Conservation (phyloP, 1,140 invertebrate genomes). For the silkworm (Bombyx mori) region DNA sequence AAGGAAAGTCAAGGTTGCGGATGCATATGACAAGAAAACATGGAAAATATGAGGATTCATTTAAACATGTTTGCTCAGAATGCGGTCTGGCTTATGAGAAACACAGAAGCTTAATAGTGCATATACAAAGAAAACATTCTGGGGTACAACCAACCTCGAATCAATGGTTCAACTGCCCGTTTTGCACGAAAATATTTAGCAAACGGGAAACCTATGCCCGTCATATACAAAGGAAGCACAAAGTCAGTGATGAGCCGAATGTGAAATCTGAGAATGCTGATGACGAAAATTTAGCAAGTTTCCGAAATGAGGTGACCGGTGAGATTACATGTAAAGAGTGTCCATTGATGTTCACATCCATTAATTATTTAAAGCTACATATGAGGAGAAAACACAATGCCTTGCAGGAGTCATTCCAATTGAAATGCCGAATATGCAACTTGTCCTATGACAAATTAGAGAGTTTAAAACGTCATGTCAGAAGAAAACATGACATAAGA, state of each 20-base stretch:
- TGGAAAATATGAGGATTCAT: conserved; percentile 48
- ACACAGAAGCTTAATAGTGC: conserved; percentile 52
- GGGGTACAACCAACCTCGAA: conserved; percentile 25
- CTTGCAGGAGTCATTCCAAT: conserved; percentile 45
- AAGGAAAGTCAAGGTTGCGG: conserved; percentile 46
- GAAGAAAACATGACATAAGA: conserved; percentile 53
- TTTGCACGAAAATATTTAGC: conserved; percentile 53
- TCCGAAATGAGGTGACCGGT: conserved; percentile 40
- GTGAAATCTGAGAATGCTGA: conserved; percentile 14
- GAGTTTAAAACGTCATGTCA: conserved; percentile 53
- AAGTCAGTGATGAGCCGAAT: conserved; percentile 33
- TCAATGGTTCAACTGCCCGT: conserved; percentile 51
- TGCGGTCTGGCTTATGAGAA: conserved; percentile 60
- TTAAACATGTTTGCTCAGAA: conserved; percentile 44
- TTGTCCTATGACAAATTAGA: conserved; percentile 59
- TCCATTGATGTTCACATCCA: conserved; percentile 48
- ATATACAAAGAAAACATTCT: conserved; percentile 50
- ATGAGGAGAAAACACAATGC: conserved; percentile 63
- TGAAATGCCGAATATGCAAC: conserved; percentile 57
- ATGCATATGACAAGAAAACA: conserved; percentile 64
- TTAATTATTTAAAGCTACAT: conserved; percentile 50
- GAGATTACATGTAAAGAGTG: conserved; percentile 54
- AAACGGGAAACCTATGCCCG: conserved; percentile 54
- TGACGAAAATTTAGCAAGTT: conserved; percentile 20
- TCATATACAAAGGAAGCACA: conserved; percentile 58